Evolutionary conservation across 92 coral and sea anemone species (phyloP), one percentile per base, ranked within the genome.

Genomic region (Umimayanthus chanpuru): DNA sequence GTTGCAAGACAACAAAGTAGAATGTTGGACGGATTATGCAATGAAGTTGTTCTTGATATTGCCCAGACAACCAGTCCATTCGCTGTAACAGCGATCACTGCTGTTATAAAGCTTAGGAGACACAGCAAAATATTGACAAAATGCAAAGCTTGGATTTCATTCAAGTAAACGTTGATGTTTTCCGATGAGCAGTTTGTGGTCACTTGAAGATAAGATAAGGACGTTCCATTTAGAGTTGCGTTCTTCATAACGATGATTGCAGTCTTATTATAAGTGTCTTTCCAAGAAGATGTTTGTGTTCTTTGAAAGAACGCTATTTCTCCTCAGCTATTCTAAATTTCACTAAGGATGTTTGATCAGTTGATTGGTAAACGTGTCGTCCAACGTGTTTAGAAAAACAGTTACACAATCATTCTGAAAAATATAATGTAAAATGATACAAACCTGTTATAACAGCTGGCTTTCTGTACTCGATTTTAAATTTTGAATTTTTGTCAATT

Each of bases 1-100:
- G 39, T 40, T 36, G 76, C 88, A 8, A 88, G 90, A 47, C 90
- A 88, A 20, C 86, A 85, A 28, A 88, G 90, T 67, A 88, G 76
- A 39, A 72, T 83, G 41, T 65, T 65, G 29, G 90, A 66, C 25
- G 90, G 90, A 21, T 76, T 81, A 66, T 79, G 85, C 18, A 87
- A 67, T 0, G 81, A 61, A 1, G 77, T 41, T 39, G 81, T 78
- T 41, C 73, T 78, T 5, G 39, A 79, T 40, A 87, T 80, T 44
- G 85, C 81, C 85, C 85, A 78, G 32, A 87, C 79, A 58, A 87
- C 43, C 56, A 88, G 53, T 26, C 85, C 82, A 64, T 88, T 88
- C 36, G 82, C 86, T 16, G 71, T 30, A 64, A 88, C 74, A 14
- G 90, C 78, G 25, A 39, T 12, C 71, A 88, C n/a, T 30, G 87